Evolutionary conservation across 2,797 vertebrate species (phyloP), one percentile per base, ranked within the genome.

Genomic region (Pseudotriccus pelzelni): DNA sequence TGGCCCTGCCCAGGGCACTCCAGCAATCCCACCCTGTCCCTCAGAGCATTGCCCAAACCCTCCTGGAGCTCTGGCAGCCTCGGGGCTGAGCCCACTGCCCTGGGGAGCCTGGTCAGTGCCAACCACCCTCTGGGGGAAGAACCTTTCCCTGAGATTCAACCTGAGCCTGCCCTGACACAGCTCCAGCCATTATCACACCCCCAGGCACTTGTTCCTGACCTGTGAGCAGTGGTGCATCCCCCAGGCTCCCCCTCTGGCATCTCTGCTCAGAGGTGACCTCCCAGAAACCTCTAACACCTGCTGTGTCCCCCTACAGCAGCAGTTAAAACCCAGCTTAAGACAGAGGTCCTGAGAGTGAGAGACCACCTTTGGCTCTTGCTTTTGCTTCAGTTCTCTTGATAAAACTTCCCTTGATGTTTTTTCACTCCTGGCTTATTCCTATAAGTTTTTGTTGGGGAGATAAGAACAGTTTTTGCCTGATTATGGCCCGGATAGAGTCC

Each of bases 41-140:
- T 32, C 7, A 9, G 18, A 14, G 12, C 0, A 0, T 14, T 49
- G 5, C 13, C 50, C 58, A 44, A 64, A 34, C 0, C 0, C 37
- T 63, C 2, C 37, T 32, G 50, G n/a, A 59, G 50, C 73, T 84
- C 10, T 72, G 73, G 30, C 73, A 84, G 39, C 73, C 46, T 14
- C 1, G 15, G 44, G 4, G 21, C 37, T 0, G 17, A 27, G 50
- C 8, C 44, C 18, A 8, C 44, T 58, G 30, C 25, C 37, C 44
- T 72, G 52, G 30, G 50, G 30, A 72, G 44, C 10, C 58, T 89
- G 64, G 1, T 0, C 58, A 70, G 50, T 64, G 30, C n/a, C 58
- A 52, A 46, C 12, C 52, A 78, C 25, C 39, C 30, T 78, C 24
- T 41, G 44, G 50, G 30, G 14, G 7, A 17, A 52, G 1, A 64